A percentile compares a stretch with the other conserved stretches of the same genome.
Evolutionary conservation across 2,888 invertebrate genomes (phyloP).

Genomic region (Frankliniella fusca): DNA sequence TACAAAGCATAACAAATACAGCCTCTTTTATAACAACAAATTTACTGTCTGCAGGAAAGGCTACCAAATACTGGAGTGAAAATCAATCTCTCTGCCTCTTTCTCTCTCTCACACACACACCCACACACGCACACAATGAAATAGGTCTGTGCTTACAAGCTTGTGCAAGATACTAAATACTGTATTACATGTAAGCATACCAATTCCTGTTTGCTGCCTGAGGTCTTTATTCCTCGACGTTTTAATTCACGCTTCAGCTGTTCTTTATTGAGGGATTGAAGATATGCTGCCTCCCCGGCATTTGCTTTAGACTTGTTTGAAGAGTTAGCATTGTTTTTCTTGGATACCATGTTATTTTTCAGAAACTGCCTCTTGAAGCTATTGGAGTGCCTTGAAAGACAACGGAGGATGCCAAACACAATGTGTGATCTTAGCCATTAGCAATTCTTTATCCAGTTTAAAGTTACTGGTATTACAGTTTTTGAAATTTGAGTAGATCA

Average conservation of each 20-base stretch:
- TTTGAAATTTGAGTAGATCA: no score
- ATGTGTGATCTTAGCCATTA: no score
- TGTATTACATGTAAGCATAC: constrained; percentile 47
- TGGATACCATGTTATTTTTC: constrained; percentile 10
- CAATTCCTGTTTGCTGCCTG: constrained; percentile 68
- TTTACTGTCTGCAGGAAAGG: not conserved
- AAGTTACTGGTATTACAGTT: not conserved
- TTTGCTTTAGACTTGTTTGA: constrained; percentile 1
- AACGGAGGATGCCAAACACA: not conserved
- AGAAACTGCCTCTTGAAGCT: not conserved
- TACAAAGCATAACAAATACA: constrained; percentile 7
- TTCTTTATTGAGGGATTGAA: constrained; percentile 62
- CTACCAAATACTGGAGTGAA: not conserved
- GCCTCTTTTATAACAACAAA: not conserved
- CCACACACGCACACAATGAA: not conserved
- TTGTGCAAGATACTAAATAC: not conserved
- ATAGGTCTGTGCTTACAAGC: constrained; percentile 1
- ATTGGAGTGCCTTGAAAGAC: not conserved
- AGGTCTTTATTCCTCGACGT: constrained; percentile 63
- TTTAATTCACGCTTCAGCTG: constrained; percentile 65
- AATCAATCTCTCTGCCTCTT: not conserved
- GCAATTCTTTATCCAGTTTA: no score
- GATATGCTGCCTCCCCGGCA: constrained; percentile 40
- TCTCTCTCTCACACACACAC: no score
- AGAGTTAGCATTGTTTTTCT: not conserved